Evolutionary conservation across 1,140 invertebrate species (phyloP), one percentile per base, ranked within the genome.

Genomic region (Rhyacophila brunnea): DNA sequence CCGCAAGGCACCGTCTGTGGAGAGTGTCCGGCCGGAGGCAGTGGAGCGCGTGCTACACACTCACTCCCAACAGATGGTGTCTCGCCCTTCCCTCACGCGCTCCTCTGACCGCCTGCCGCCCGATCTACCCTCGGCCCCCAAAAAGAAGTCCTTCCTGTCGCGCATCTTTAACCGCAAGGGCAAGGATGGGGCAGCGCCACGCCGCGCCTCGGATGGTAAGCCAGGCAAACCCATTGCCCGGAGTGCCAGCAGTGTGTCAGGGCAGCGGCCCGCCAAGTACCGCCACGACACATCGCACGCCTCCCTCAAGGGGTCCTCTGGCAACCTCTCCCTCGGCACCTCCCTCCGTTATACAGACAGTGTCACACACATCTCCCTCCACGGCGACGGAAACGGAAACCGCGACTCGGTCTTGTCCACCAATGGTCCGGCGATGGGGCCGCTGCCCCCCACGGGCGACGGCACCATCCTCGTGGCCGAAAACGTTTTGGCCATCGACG

Each of bases 351-450:
- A 73, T 52, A 75, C 77, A 4, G 75, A 75, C 45, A 77, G 80
- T 60, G 77, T 85, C 18, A 81, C 84, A 52, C 82, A 83, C 49
- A 85, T 85, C 23, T 83, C 83, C 0, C 67, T 85, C 2, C 85
- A 85, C 70, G 83, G 80, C 0, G 79, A 82, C 48, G 69, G 65
- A 0, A 71, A 58, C 46, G 52, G 58, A 44, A 47, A 74, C 40
- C 23, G 23, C 23, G 72, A 71, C 36, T 69, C 68, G 18, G 49
- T 66, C 9, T 71, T 71, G 3, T 70, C 70, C 34, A 63, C 57
- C 10, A 71, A 70, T 11, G 68, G 66, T 15, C 68, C 66, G 5
- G 67, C 68, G 49, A 35, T 69, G 7, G 66, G 62, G 5, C 68
- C 67, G 5, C 15, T 70, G 9, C 74, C 71, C 0, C 72, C 73